Evolutionary conservation across 92 coral and sea anemone species (phyloP), one percentile per base, ranked within the genome.

Genomic region (Diadumene lineata): DNA sequence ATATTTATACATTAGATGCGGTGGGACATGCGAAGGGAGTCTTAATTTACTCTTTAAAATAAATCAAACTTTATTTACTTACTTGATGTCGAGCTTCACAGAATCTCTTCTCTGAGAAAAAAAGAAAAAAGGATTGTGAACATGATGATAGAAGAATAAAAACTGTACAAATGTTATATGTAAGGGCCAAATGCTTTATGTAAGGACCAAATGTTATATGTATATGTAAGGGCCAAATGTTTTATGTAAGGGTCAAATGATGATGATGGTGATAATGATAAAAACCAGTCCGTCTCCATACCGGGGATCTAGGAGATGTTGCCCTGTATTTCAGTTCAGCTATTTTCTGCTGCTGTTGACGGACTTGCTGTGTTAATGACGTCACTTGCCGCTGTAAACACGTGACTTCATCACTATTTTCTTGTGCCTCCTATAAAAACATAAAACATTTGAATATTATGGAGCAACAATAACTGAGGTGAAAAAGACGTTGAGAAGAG

Each of bases 291-390:
- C 48, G 13, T 38, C 13, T 38, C 13, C 60, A 23, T 53, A 53
- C 60, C 24, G 31, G 29, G 48, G 48, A 38, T 13, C 48, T 3
- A 10, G 84, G 84, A 58, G 90, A 82, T 56, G 84, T 43, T 0
- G 87, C 68, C 17, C 86, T 84, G 73, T 81, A 84, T 68, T 89
- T 85, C 51, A 92, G 88, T 60, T 89, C 90, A 53, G 92, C 72
- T n/a, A 92, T 92, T 66, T 86, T 84, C 57, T 89, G 89, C 64
- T 92, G 92, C 62, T 92, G 96, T 63, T 89, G 92, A 30, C 85
- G 90, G 53, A 92, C 84, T 69, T 92, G 98, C 19, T 83, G 87
- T 27, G 94, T 86, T 21, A 92, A 76, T 18, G 89, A 79, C 73
- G 85, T 87, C 16, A 92, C 98, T 69, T 92, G 96, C 55, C 92